Evolutionary conservation across 2,888 invertebrate genomes (phyloP).

Genomic region (Meandrusa payeni): DNA sequence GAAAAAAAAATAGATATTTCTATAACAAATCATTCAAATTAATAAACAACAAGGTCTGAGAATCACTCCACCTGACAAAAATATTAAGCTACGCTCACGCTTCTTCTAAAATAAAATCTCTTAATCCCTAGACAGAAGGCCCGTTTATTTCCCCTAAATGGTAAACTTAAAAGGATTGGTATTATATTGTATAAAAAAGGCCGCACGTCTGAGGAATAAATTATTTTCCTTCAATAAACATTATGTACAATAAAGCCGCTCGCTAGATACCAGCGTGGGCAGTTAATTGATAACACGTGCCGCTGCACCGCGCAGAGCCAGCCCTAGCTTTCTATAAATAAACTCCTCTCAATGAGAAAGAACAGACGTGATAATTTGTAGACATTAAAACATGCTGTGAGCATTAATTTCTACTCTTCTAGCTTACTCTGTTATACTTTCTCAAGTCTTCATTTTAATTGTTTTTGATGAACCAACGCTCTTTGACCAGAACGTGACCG

Average conservation of each 20-base stretch:
- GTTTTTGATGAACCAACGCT: too few species aligned
- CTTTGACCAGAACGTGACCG: too few species aligned
- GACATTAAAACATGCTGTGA: constrained; percentile 12
- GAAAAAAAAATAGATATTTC: too few species aligned
- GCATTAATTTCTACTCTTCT: constrained; percentile 11
- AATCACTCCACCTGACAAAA: too few species aligned
- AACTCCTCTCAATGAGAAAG: constrained; percentile 32
- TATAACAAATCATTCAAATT: too few species aligned
- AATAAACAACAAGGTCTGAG: too few species aligned
- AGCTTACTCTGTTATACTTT: constrained; percentile 6
- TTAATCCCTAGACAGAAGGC: too few species aligned
- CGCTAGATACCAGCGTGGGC: constrained; percentile 32
- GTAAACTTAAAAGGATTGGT: too few species aligned
- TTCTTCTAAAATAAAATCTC: too few species aligned
- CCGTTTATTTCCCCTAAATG: too few species aligned
- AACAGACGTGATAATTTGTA: constrained; percentile 31
- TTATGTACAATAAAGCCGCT: constrained; percentile 30
- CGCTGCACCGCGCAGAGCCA: constrained; percentile 33
- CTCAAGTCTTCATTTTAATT: constrained; percentile 5
- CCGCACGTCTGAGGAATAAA: not conserved
- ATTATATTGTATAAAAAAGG: not conserved
- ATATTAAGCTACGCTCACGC: too few species aligned
- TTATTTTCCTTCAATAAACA: constrained; percentile 29
- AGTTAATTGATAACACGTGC: constrained; percentile 52
- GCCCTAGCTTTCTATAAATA: constrained; percentile 43